Evolutionary conservation across 1,140 invertebrate genomes (phyloP).

Genomic region (Nephila pilipes): DNA sequence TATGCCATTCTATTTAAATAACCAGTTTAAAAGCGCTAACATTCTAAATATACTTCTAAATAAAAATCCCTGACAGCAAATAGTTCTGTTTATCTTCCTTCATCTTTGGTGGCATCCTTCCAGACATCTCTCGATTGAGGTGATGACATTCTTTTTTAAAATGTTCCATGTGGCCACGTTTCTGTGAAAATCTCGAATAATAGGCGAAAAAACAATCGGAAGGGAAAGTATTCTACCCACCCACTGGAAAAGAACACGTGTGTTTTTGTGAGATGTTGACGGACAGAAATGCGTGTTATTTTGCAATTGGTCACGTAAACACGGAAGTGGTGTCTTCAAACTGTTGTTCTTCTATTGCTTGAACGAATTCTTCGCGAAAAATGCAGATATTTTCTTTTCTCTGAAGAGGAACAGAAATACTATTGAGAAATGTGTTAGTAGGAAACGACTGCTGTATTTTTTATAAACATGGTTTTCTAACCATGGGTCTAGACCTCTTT

Average conservation of each 20-base stretch:
- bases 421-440: background rate
- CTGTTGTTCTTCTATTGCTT: background rate
- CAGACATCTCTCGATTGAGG: constrained; percentile 44
- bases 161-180: constrained; percentile 23
- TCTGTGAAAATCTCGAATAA: background rate
- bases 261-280: background rate
- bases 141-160: constrained; percentile 32
- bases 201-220: constrained; percentile 18
- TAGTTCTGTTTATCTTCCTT: constrained; percentile 7
- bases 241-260: constrained; percentile 31
- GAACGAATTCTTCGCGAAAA: background rate
- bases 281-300: background rate
- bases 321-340: constrained; percentile 38
- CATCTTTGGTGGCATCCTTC: constrained; percentile 8
- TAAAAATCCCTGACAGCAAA: constrained; percentile 11
- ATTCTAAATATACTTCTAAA: constrained; percentile 16
- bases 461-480: background rate
- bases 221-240: background rate
- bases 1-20: background rate
- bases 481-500: background rate
- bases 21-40: background rate
- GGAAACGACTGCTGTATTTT: background rate
- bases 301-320: constrained; percentile 42
- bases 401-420: no score
- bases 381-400: background rate